Evolutionary conservation across 1,140 invertebrate genomes (phyloP), one percentile per base, ranked within the genome.

Genomic region (Orius insidiosus): DNA sequence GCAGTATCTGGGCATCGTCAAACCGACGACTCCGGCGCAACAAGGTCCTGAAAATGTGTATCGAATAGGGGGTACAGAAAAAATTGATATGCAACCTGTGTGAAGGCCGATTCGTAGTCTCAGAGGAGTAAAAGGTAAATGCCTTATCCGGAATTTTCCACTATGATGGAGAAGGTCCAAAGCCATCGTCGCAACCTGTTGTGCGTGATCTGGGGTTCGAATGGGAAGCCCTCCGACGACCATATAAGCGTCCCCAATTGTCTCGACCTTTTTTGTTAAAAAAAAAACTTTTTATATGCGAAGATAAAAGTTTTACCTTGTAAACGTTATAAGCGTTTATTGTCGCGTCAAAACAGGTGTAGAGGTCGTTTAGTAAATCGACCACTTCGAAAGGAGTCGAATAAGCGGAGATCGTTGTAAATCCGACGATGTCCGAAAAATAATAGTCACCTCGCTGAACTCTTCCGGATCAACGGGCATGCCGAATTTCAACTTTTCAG

Each of bases 241-340:
- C 86, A 94, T 92, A 62, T 95, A 95, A 4, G 88, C 88, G 62
- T 93, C 89, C 1, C 88, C 88, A 52, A 95, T 95, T 0, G 89
- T 96, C 66, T 96, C 89, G 46, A 90, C 82, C 81, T 85, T 53
- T 36, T 13, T 36, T n/a, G n/a, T n/a, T n/a, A n/a, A n/a, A n/a
- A 13, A 36, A 36, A 9, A 3, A 13, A 36, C 24, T 7, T 24
- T 24, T 24, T 24, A 4, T 24, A 4, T 24, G 7, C 7, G 7
- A 19, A 19, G 3, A 16, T 16, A n/a, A n/a, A n/a, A n/a, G n/a
- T n/a, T n/a, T 36, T 15, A 79, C 78, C 73, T 90, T 92, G 59
- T 90, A 92, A 1, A 93, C 87, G 56, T 85, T 82, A 59, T 89
- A 90, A 15, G 78, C 78, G 59, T 88, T 85, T 53, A 93, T 89